A percentile compares a stretch with the other conserved stretches of the same genome.
Conservation (phyloP, 2,113 vertebrate genomes). For the Thomomys bottae region DNA sequence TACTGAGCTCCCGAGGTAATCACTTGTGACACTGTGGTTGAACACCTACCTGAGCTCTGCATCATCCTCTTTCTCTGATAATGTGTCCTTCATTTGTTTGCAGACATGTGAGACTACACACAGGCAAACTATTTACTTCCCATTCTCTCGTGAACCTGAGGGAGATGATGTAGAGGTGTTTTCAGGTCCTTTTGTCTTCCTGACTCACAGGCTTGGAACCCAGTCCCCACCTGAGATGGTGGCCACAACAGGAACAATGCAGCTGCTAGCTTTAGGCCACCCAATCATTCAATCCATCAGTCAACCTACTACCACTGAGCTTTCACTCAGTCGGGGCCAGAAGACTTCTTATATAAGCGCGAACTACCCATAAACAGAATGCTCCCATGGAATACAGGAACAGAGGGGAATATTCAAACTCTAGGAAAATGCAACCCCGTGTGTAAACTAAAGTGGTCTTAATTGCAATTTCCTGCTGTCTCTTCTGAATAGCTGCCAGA, state of each 20-base stretch:
- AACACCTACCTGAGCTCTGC: neutral
- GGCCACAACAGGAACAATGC: rapidly evolving
- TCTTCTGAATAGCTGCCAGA: neutral
- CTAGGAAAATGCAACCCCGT: neutral
- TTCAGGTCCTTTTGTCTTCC: neutral
- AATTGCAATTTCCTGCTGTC: neutral
- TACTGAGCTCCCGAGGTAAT: neutral
- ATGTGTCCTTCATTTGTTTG: neutral
- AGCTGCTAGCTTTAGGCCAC: neutral
- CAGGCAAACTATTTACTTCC: neutral
- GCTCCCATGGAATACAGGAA: neutral
- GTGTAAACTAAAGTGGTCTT: neutral
- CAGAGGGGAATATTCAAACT: neutral
- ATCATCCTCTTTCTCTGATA: neutral
- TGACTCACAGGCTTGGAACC: neutral
- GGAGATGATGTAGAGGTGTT: neutral
- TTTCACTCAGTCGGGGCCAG: no score
- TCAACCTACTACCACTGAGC: no score
- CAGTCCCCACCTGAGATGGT: neutral
- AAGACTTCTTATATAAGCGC: neutral
- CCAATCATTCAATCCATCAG: neutral
- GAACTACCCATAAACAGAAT: no score
- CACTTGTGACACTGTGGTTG: neutral
- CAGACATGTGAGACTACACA: neutral
- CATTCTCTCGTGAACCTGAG: neutral